A percentile compares a stretch with the other conserved stretches of the same genome.
Evolutionary conservation across 1,140 invertebrate species (phyloP).

Genomic region (Sminthurinus signatus): DNA sequence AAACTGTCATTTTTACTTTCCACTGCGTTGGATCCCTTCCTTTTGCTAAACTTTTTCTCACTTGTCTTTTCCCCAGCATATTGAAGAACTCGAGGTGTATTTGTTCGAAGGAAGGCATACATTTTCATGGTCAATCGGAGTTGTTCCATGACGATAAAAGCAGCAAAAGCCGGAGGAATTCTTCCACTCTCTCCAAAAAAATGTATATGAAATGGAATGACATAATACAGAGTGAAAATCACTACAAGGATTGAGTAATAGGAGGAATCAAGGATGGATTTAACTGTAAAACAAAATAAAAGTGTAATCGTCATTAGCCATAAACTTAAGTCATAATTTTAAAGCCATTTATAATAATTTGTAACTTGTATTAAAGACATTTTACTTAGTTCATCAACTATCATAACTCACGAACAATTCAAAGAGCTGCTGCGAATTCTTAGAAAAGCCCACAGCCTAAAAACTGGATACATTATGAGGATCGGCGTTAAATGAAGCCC

Average conservation of each 20-base stretch:
- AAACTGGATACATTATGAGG: slow-evolving; percentile 4
- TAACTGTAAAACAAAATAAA: background rate
- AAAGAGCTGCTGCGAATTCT: background rate
- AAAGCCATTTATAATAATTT: background rate
- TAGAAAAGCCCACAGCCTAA: slow-evolving; percentile 2
- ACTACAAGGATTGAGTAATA: background rate
- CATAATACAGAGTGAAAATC: too few species aligned
- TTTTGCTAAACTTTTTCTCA: background rate
- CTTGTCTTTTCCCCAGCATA: background rate
- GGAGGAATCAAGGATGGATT: background rate
- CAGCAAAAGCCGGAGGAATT: background rate
- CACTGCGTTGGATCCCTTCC: background rate
- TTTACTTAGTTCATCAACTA: background rate
- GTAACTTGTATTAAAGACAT: background rate
- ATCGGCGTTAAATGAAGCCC: slow-evolving; percentile 19
- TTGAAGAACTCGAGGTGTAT: slow-evolving; percentile 46
- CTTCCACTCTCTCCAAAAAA: background rate
- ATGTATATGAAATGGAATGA: background rate
- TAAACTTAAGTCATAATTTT: background rate
- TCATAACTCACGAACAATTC: slow-evolving; percentile 6
- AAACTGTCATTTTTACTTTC: background rate
- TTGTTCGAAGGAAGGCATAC: slow-evolving; percentile 68
- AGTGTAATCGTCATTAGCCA: background rate
- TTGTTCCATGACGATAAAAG: background rate
- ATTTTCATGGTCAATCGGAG: slow-evolving; percentile 76